A percentile compares a stretch with the other conserved stretches of the same genome.
Conservation (phyloP, 2,797 vertebrate species). For the Coreius guichenoti region DNA sequence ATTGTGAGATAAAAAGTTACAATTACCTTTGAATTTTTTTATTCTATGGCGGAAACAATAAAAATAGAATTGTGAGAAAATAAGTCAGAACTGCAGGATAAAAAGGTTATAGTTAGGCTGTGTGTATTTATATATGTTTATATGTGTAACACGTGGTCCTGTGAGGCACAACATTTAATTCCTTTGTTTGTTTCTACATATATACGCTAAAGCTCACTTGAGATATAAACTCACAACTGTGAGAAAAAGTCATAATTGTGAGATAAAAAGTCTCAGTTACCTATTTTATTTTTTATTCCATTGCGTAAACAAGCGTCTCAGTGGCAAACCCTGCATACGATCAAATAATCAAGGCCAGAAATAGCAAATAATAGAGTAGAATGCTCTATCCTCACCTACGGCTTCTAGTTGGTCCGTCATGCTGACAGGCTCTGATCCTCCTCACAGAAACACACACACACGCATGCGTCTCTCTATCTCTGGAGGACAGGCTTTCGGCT, state of each 20-base stretch:
- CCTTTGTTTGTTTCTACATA: not conserved
- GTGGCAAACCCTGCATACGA: not conserved
- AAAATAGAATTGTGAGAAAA: no score
- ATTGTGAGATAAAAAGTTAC: no score
- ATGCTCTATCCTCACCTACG: slow-evolving; percentile 45
- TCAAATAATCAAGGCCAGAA: not conserved
- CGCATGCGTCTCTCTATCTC: not conserved
- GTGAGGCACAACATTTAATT: not conserved
- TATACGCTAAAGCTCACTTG: no score
- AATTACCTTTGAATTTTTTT: no score
- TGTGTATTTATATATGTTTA: not conserved
- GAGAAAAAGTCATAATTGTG: no score
- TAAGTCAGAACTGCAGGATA: no score
- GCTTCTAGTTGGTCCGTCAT: slow-evolving; percentile 64
- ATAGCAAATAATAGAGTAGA: not conserved
- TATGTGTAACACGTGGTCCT: not conserved
- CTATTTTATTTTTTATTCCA: no score
- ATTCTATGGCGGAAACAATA: no score
- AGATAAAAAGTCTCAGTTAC: no score
- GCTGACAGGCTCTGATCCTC: slow-evolving; percentile 60
- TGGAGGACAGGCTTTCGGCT: slow-evolving; percentile 47
- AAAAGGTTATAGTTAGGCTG: not conserved
- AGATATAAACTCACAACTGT: no score
- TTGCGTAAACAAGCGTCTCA: no score
- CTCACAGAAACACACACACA: slow-evolving; percentile 8